A percentile compares a stretch with the other conserved stretches of the same genome.
phyloP scores from a whole-genome alignment of 2,113 vertebrate species.

The Fulica atra region DNA sequence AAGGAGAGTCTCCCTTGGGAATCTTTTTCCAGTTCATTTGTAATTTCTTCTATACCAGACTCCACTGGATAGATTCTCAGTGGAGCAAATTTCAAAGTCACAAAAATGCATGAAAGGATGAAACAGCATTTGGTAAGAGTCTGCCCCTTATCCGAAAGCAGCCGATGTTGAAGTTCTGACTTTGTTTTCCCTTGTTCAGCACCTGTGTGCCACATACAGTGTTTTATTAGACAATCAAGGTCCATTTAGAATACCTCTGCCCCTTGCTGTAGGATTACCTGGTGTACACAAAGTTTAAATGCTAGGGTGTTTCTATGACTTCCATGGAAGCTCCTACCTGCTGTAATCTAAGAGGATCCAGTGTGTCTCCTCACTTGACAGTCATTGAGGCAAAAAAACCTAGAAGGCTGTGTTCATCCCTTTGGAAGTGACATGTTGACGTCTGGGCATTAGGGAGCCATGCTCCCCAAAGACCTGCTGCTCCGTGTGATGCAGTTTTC shows the following conservation, averaged over 20 bases:
- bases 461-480: neutral
- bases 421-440: neutral
- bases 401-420: neutral
- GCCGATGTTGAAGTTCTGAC: neutral
- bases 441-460: fast-evolving
- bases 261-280: neutral
- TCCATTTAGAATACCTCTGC: neutral
- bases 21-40: neutral
- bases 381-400: neutral
- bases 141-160: neutral
- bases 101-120: neutral
- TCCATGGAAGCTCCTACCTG: neutral
- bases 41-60: neutral
- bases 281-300: neutral
- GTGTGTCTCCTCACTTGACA: neutral
- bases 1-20: neutral
- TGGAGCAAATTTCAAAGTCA: neutral
- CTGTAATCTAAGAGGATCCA: neutral
- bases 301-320: neutral
- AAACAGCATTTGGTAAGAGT: neutral
- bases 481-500: neutral
- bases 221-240: neutral
- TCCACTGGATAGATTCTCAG: neutral
- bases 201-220: neutral
- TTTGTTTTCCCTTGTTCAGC: neutral